Percentiles rank a stretch among this genome's conserved stretches.
phyloP scores from a whole-genome alignment of 2,113 vertebrate species.

The Dissostichus mawsoni region DNA sequence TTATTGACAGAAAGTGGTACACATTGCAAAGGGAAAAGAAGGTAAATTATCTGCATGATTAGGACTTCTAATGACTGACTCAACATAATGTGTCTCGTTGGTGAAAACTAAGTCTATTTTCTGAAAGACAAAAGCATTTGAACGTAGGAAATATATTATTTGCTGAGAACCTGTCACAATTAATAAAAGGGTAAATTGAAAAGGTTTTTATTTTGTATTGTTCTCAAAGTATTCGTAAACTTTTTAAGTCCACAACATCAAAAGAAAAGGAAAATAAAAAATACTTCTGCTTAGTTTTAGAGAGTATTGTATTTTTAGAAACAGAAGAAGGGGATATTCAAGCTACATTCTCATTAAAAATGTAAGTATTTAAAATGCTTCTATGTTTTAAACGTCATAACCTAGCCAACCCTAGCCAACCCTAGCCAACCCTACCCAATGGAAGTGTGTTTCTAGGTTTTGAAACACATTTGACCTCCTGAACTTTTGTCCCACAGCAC shows the following conservation, averaged over 20 bases:
- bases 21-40: neutral
- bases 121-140: neutral
- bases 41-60: slow-evolving; percentile 14
- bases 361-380: slow-evolving; percentile 5
- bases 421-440: no score
- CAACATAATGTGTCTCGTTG: neutral
- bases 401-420: no score
- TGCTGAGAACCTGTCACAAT: neutral
- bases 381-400: neutral
- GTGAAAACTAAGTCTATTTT: neutral
- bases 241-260: neutral
- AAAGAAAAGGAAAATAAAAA: neutral
- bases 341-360: neutral
- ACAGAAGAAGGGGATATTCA: neutral
- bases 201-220: neutral
- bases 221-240: no score
- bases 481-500: slow-evolving; percentile 27
- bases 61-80: slow-evolving; percentile 13
- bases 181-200: neutral
- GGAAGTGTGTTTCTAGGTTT: slow-evolving; percentile 12
- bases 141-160: slow-evolving; percentile 2
- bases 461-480: slow-evolving; percentile 4
- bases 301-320: neutral
- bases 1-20: neutral
- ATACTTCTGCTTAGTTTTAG: neutral